Evolutionary conservation across 2,113 vertebrate species (phyloP).

Genomic region (Hypomesus transpacificus): DNA sequence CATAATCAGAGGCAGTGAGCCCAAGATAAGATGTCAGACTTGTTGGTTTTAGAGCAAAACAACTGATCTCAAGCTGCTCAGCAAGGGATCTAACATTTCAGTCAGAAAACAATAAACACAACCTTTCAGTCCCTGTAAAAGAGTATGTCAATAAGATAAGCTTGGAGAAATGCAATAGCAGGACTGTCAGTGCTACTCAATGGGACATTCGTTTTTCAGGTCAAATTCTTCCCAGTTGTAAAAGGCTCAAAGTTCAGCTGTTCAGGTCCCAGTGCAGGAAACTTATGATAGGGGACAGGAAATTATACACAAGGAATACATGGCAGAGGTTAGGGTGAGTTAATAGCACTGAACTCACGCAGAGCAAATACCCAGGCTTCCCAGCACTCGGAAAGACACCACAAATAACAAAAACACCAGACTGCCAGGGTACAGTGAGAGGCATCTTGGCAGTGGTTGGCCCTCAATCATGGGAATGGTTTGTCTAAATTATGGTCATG

Average conservation of each 20-base stretch:
- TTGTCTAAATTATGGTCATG: conserved; percentile 5
- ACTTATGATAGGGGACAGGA: neutral
- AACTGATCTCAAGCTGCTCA: neutral
- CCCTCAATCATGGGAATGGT: conserved; percentile 4
- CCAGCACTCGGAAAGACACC: neutral
- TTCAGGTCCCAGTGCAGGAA: conserved; percentile 23
- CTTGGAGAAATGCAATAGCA: neutral
- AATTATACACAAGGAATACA: neutral
- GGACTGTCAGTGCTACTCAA: neutral
- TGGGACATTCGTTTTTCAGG: conserved; percentile 25
- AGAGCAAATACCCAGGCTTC: neutral
- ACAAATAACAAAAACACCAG: neutral
- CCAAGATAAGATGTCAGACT: neutral
- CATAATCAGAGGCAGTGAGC: neutral
- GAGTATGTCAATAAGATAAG: neutral
- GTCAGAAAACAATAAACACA: neutral
- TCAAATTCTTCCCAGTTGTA: conserved; percentile 25
- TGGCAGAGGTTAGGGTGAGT: neutral
- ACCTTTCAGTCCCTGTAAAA: neutral
- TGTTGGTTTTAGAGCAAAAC: neutral
- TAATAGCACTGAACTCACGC: neutral
- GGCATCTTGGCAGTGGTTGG: neutral
- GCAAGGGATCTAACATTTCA: neutral
- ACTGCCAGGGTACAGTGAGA: neutral
- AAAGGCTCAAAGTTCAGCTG: conserved; percentile 50